These are phyloP conservation scores for Arrhamphus sclerolepis DNA, from an alignment of 2,797 vertebrate genomes.

Conservation along the genomic window DNA sequence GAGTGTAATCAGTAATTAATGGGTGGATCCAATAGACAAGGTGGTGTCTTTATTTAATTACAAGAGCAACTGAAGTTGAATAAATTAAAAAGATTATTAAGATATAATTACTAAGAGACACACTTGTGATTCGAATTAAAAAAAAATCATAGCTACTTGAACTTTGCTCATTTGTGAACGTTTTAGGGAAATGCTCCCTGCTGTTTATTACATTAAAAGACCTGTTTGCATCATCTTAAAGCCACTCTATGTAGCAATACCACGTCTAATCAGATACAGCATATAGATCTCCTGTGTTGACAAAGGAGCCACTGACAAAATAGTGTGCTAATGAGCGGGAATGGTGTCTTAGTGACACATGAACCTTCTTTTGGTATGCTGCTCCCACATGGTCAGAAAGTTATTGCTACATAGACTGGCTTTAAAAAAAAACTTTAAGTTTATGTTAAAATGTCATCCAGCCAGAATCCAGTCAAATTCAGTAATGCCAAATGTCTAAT, in stretches of 20 bases:
- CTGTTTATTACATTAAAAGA: constrained; percentile 67
- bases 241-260: too few species aligned
- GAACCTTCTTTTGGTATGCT: too few species aligned
- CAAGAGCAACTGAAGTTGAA: constrained; percentile 23
- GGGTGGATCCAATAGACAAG: constrained; percentile 25
- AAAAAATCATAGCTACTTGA: constrained; percentile 27
- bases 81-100: constrained; percentile 35
- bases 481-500: constrained; percentile 32
- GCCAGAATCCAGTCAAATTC: constrained; percentile 37
- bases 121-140: constrained; percentile 19
- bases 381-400: too few species aligned
- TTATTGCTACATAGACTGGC: too few species aligned
- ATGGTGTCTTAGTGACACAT: too few species aligned
- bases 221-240: constrained; percentile 47
- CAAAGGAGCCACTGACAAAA: too few species aligned
- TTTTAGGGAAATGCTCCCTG: constrained; percentile 31
- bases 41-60: constrained; percentile 27
- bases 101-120: constrained; percentile 19
- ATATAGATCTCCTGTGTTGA: too few species aligned
- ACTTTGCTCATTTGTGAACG: constrained; percentile 34
- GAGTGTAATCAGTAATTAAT: constrained; percentile 14
- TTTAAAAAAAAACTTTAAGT: neutral
- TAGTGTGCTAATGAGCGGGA: too few species aligned
- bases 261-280: too few species aligned
- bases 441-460: constrained; percentile 30